phyloP scores from a whole-genome alignment of 1,140 invertebrate species.

The Capitella teleta region DNA sequence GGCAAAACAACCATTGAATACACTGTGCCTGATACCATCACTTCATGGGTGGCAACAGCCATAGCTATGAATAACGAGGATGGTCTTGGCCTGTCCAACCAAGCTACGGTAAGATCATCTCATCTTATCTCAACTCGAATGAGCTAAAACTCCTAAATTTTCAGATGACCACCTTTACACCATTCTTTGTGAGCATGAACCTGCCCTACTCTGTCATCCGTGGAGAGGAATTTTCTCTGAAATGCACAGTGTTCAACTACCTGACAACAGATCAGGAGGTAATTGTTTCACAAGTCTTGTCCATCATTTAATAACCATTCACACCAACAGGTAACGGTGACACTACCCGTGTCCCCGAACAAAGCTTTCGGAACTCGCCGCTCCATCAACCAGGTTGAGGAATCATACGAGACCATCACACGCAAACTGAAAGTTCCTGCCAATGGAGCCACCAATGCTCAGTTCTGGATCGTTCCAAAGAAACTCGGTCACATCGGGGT shows the following conservation, averaged over 20 bases:
- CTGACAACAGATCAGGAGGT: conserved; percentile 32
- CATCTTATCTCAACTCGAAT: too few species aligned
- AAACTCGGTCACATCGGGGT: conserved; percentile 63
- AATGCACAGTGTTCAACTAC: conserved; percentile 88
- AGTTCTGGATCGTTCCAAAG: conserved; percentile 68
- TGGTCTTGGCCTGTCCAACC: conserved; percentile 63
- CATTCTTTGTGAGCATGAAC: conserved; percentile 74
- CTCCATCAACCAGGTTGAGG: too few species aligned
- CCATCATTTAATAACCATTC: too few species aligned
- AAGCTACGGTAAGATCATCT: too few species aligned
- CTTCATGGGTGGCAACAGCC: conserved; percentile 82
- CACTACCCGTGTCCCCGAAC: too few species aligned
- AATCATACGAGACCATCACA: too few species aligned
- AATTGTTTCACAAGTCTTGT: background rate
- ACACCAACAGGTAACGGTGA: too few species aligned
- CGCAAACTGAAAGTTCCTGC: conserved; percentile 49
- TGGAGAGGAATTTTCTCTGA: conserved; percentile 79
- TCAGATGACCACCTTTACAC: conserved; percentile 69
- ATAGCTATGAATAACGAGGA: conserved; percentile 75
- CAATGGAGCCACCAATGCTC: conserved; percentile 56
- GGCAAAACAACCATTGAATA: conserved; percentile 46
- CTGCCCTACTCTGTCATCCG: conserved; percentile 80
- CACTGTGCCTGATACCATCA: conserved; percentile 74
- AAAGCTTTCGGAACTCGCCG: too few species aligned
- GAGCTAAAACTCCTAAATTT: too few species aligned